Evolutionary conservation across 2,888 invertebrate genomes (phyloP), one percentile per base, ranked within the genome.

Genomic region (Cataglyphis rosenhaueri): DNA sequence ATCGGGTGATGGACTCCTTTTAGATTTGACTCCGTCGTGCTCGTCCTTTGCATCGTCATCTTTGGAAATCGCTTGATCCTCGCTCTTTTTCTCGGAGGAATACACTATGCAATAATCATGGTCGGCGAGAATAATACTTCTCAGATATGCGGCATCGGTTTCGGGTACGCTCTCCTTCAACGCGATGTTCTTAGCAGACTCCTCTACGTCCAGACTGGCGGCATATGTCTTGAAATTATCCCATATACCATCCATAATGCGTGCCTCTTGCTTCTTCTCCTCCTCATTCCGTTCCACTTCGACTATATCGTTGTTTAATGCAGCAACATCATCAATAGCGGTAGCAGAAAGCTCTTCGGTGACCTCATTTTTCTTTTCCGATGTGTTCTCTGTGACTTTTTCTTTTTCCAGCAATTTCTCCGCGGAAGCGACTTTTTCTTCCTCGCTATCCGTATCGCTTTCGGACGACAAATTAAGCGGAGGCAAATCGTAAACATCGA

Each of bases 401-500:
- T 89, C 86, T 25, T 91, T 87, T n/a, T 88, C 91, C 0, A 32
- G 29, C 0, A 9, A 35, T 18, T 87, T 84, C 3, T 93, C 92
- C 25, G 83, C 76, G 0, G 29, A 9, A 15, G 82, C 64, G 0
- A 41, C 87, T 62, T 90, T 94, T 91, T 38, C 92, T 6, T 89
- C 95, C 35, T 96, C 96, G 3, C 95, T 96, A 86, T 97, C 97
- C 86, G 97, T 97, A 90, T 98, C 98, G 93, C 97, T 97, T 91
- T 98, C 98, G 0, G 98, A 98, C 1, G 95, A 95, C 61, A 98
- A 95, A 95, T 98, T 98, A 61, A 98, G 95, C 3, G 97, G 98
- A 3, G 97, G 98, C 78, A 98, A 95, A 95, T 98, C 96, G 86
- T 95, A 95, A 1, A 97, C 95, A 92, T 97, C 97, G 5, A 96